Evolutionary conservation across 2,888 invertebrate genomes (phyloP).

Genomic region (Epistrophella euchroma): DNA sequence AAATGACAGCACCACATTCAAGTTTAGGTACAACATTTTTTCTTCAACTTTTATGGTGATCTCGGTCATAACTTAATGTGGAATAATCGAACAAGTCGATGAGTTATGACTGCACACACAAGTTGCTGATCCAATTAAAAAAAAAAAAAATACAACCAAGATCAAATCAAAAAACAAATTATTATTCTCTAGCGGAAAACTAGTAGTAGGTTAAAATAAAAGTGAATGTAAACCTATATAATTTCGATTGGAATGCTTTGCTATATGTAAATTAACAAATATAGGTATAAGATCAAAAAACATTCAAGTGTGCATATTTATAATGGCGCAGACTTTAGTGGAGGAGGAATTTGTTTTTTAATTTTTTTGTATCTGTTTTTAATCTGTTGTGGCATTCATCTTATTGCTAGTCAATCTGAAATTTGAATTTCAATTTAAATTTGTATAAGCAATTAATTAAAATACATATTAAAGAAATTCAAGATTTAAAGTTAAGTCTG

Average conservation of each 20-base stretch:
- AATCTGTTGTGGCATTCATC: neutral
- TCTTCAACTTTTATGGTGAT: constrained; percentile 50
- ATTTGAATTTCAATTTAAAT: constrained; percentile 3
- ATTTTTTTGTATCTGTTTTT: neutral
- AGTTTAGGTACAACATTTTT: constrained; percentile 5
- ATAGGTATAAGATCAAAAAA: constrained; percentile 39
- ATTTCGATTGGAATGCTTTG: constrained; percentile 58
- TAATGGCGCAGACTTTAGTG: constrained; percentile 11
- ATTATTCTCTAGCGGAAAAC: constrained; percentile 48
- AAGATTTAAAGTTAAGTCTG: constrained; percentile 4
- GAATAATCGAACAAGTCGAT: constrained; percentile 59
- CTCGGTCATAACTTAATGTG: constrained; percentile 68
- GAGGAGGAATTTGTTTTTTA: constrained; percentile 26
- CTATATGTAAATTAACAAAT: constrained; percentile 57
- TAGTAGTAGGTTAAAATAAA: constrained; percentile 44
- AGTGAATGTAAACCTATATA: constrained; percentile 55
- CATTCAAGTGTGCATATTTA: constrained; percentile 24
- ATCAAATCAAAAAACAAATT: constrained; percentile 42
- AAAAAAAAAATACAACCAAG: constrained; percentile 4
- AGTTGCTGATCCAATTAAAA: constrained; percentile 1
- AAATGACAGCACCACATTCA: constrained; percentile 45
- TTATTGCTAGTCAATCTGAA: constrained; percentile 9
- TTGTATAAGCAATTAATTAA: neutral
- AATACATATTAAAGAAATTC: constrained; percentile 4
- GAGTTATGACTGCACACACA: constrained; percentile 52